phyloP scores from a whole-genome alignment of 2,888 invertebrate genomes.

The Platerodrilus igneus region DNA sequence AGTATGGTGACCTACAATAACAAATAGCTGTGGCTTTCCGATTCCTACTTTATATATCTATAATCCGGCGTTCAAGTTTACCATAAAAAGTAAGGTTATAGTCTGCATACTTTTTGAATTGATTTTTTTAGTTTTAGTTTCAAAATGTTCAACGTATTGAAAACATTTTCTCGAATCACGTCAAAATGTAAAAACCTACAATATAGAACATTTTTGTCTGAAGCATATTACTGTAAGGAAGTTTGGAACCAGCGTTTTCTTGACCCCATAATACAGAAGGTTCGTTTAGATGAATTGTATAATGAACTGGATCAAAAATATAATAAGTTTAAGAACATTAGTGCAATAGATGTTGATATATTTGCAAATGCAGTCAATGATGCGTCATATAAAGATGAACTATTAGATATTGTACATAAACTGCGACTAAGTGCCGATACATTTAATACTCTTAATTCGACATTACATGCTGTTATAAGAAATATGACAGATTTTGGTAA shows the following conservation, averaged over 20 bases:
- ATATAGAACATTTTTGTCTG: slow-evolving; percentile 59
- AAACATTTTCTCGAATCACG: too few species aligned
- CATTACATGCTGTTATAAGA: slow-evolving; percentile 74
- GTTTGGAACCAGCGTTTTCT: slow-evolving; percentile 64
- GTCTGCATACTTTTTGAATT: too few species aligned
- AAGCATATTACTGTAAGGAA: slow-evolving; percentile 66
- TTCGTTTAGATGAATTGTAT: slow-evolving; percentile 66
- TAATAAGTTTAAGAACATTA: slow-evolving; percentile 57
- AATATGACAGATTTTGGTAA: slow-evolving; percentile 54
- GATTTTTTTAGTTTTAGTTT: too few species aligned
- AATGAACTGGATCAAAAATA: slow-evolving; percentile 65
- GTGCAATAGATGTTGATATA: slow-evolving; percentile 78
- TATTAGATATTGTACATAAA: slow-evolving; percentile 67
- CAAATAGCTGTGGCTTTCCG: too few species aligned
- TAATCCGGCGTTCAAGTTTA: too few species aligned
- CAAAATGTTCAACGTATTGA: slow-evolving; percentile 4
- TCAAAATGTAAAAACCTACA: slow-evolving; percentile 4
- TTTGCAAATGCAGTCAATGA: slow-evolving; percentile 66
- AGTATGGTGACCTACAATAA: too few species aligned
- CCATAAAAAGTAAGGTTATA: too few species aligned
- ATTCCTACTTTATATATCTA: too few species aligned
- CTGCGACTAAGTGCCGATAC: slow-evolving; percentile 70
- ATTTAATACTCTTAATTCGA: slow-evolving; percentile 68
- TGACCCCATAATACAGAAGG: slow-evolving; percentile 55
- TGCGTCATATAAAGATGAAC: slow-evolving; percentile 59